These are phyloP conservation scores for Drosophila nr. perissopoda DNA, from an alignment of 2,888 invertebrate genomes.

Conservation along the genomic window DNA sequence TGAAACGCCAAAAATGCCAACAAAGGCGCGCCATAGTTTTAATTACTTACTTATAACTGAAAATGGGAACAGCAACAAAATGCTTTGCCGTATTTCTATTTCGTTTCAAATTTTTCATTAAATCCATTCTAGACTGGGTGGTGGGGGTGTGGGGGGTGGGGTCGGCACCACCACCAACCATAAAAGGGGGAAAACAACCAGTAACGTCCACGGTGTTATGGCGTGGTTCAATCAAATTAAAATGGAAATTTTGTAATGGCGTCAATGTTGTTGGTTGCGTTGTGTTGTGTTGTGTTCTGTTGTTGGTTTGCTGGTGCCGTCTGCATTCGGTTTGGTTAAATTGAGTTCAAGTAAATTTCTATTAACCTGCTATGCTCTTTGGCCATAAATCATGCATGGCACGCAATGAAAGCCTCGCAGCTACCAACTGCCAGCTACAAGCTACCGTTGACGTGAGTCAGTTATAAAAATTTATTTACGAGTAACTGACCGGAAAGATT, in stretches of 20 bases:
- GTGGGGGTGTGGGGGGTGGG: background rate
- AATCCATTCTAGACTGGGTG: constrained; percentile 14
- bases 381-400: constrained; percentile 67
- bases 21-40: constrained; percentile 76
- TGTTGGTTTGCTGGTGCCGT: background rate
- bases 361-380: constrained; percentile 69
- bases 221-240: constrained; percentile 77
- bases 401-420: constrained; percentile 43
- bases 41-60: constrained; percentile 65
- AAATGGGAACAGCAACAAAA: constrained; percentile 46
- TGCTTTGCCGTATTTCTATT: constrained; percentile 21
- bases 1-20: constrained; percentile 52
- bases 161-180: constrained; percentile 20
- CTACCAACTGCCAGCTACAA: constrained; percentile 5
- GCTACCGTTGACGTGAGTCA: constrained; percentile 18
- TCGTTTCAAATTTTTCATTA: constrained; percentile 32
- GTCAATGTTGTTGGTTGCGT: constrained; percentile 26
- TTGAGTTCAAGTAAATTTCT: constrained; percentile 77
- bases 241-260: constrained; percentile 65
- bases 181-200: constrained; percentile 22
- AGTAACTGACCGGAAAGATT: background rate
- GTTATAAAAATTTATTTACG: constrained; percentile 36
- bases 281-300: background rate
- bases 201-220: constrained; percentile 32
- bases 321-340: constrained; percentile 44